Evolutionary conservation across 2,797 vertebrate species (phyloP).

Genomic region (Pangasius sanitwongsei): DNA sequence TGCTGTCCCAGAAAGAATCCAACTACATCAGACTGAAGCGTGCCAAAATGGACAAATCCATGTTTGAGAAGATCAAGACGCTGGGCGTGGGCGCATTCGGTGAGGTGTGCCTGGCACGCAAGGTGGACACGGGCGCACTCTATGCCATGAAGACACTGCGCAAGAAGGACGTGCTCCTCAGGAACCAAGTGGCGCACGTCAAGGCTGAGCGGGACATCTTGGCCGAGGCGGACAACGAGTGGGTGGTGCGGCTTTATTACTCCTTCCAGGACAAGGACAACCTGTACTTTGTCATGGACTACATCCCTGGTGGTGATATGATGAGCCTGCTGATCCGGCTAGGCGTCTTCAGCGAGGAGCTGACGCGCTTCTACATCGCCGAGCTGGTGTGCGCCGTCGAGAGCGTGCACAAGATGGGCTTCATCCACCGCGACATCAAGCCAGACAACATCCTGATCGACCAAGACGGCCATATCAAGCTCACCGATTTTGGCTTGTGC

Average conservation of each 20-base stretch:
- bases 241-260: conserved; percentile 98
- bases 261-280: conserved; percentile 98
- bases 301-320: conserved; percentile 98
- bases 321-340: conserved; percentile 97
- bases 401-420: conserved; percentile 99
- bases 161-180: conserved; percentile 94
- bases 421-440: conserved; percentile 99
- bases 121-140: conserved; percentile 92
- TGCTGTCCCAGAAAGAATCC: conserved; percentile 97
- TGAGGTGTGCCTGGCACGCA: conserved; percentile 93
- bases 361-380: conserved; percentile 96
- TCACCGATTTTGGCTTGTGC: conserved; percentile 97
- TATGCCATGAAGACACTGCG: conserved; percentile 98
- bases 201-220: conserved; percentile 98
- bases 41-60: conserved; percentile 98
- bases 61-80: conserved; percentile 98
- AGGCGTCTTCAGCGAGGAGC: conserved; percentile 92
- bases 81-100: conserved; percentile 96
- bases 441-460: conserved; percentile 99
- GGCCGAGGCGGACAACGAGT: conserved; percentile 97
- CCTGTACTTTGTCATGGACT: conserved; percentile 99
- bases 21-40: conserved; percentile 97
- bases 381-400: conserved; percentile 96
- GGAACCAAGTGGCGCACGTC: conserved; percentile 98
- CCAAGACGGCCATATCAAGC: conserved; percentile 95